Evolutionary conservation across 1,140 invertebrate genomes (phyloP).

Genomic region (Micrasema longulum): DNA sequence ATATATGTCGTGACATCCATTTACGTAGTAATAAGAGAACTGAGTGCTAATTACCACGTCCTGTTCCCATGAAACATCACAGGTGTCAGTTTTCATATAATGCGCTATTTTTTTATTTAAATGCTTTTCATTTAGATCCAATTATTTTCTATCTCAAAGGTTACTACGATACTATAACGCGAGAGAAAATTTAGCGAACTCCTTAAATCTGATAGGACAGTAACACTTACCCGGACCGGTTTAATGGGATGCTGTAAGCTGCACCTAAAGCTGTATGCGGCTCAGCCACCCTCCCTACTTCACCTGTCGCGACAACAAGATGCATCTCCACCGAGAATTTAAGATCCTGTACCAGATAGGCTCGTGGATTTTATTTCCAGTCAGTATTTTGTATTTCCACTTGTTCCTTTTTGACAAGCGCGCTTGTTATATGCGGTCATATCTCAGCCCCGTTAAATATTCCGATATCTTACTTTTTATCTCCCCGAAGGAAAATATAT

Average conservation of each 20-base stretch:
- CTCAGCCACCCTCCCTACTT: constrained; percentile 9
- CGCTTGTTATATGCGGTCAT: constrained; percentile 14
- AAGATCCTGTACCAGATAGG: constrained; percentile 39
- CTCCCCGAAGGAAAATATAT: constrained; percentile 17
- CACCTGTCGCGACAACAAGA: constrained; percentile 40
- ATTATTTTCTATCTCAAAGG: too few relatives aligned
- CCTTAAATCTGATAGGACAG: constrained; percentile 28
- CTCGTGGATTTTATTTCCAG: constrained; percentile 39
- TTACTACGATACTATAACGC: neutral
- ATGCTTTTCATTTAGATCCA: neutral
- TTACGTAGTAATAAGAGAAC: neutral
- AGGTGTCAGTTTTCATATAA: constrained; percentile 14
- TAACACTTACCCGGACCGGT: constrained; percentile 36
- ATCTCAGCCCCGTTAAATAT: constrained; percentile 16
- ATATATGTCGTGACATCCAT: too few relatives aligned
- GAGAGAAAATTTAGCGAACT: constrained; percentile 32
- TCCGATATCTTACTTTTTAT: constrained; percentile 13
- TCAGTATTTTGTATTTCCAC: constrained; percentile 37
- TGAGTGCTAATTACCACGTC: constrained; percentile 1
- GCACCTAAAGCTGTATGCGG: neutral
- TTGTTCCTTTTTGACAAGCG: constrained; percentile 41
- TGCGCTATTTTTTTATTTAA: too few relatives aligned
- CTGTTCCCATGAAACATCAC: neutral
- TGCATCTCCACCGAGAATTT: constrained; percentile 38
- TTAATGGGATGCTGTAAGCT: constrained; percentile 9